A percentile compares a stretch with the other conserved stretches of the same genome.
These are phyloP conservation scores for Melanotaenia duboulayi DNA, from an alignment of 2,113 vertebrate species.

Conservation along the genomic window DNA sequence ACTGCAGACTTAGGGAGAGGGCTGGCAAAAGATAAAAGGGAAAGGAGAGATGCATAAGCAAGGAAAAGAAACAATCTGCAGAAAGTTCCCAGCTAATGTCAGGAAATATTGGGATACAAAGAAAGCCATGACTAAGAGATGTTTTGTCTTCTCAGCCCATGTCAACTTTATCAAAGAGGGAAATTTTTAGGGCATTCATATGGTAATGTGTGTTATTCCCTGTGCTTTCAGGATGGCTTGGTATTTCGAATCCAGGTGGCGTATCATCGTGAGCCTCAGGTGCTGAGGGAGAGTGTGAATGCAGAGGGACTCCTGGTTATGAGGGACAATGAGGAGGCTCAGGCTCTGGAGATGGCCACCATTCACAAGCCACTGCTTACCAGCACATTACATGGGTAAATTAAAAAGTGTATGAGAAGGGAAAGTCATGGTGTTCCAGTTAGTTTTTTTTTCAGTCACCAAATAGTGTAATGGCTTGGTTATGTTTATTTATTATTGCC, in stretches of 20 bases:
- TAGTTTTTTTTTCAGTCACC: background rate
- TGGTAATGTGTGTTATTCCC: background rate
- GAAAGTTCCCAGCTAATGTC: background rate
- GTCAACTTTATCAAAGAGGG: too few species aligned
- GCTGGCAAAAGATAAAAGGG: too few species aligned
- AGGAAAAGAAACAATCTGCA: background rate
- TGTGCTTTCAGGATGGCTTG: slow-evolving; percentile 86
- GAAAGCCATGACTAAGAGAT: too few species aligned
- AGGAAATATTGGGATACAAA: too few species aligned
- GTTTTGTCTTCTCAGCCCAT: too few species aligned
- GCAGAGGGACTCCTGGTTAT: slow-evolving; percentile 88
- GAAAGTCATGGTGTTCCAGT: background rate
- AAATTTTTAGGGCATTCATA: too few species aligned
- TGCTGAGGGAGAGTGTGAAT: slow-evolving; percentile 88
- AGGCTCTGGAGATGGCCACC: slow-evolving; percentile 87
- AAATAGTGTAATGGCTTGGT: too few species aligned
- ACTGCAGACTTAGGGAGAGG: too few species aligned
- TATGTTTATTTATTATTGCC: too few species aligned
- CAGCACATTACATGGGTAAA: slow-evolving; percentile 93
- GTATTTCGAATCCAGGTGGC: slow-evolving; percentile 92
- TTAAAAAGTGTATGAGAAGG: background rate
- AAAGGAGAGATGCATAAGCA: too few species aligned
- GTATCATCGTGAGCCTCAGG: slow-evolving; percentile 92
- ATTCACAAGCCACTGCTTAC: slow-evolving; percentile 89
- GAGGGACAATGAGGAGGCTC: slow-evolving; percentile 89